Evolutionary conservation across 2,888 invertebrate genomes (phyloP), one percentile per base, ranked within the genome.

Genomic region (Blera fallax): DNA sequence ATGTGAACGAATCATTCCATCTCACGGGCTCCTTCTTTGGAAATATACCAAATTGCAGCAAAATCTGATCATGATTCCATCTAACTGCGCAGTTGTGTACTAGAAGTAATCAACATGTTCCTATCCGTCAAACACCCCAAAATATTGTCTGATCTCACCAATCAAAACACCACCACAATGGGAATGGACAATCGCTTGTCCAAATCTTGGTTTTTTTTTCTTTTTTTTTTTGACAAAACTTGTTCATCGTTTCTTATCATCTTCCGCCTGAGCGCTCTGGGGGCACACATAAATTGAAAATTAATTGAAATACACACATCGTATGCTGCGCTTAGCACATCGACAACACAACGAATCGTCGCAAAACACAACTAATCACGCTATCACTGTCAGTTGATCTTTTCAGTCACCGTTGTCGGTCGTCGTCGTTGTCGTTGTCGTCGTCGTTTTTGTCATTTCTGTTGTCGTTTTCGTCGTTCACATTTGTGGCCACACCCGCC

Each of bases 361-460:
- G 58, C 79, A 79, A 84, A 84, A 84, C 79, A 84, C 79, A 84
- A 84, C 79, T 84, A 84, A 84, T 84, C 84, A 84, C 74, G 70
- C 70, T 84, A 84, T 84, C 84, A 64, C 65, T 84, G 79, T 84
- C 79, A 70, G 79, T 79, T 84, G 84, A 84, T 84, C 84, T 70
- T 18, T 43, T 73, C 52, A 74, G 80, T 77, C 60, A 77, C 37
- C 60, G 60, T 50, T n/a, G n/a, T n/a, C n/a, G n/a, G n/a, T n/a
- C n/a, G n/a, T n/a, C n/a, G n/a, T n/a, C n/a, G n/a, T n/a, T n/a
- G n/a, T n/a, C n/a, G n/a, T n/a, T n/a, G n/a, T n/a, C n/a, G n/a
- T n/a, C n/a, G n/a, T n/a, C n/a, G n/a, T n/a, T n/a, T n/a, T n/a
- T n/a, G n/a, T n/a, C n/a, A n/a, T n/a, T n/a, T n/a, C n/a, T n/a